phyloP scores from a whole-genome alignment of 2,888 invertebrate species.

The Gari tellinella region DNA sequence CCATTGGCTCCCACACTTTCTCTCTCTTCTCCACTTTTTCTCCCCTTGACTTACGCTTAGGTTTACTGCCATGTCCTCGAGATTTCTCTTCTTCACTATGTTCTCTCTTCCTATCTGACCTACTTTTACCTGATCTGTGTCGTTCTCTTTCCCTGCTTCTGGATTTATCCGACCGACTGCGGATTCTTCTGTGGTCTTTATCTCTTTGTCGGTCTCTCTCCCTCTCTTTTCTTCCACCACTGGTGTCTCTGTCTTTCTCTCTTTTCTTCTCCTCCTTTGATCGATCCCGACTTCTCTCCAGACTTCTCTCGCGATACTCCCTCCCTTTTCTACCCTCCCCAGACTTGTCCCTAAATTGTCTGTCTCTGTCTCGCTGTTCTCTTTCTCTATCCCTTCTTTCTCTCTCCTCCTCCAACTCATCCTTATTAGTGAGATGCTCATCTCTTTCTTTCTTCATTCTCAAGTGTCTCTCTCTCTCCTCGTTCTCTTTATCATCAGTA shows the following conservation, averaged over 20 bases:
- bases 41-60: slow-evolving; percentile 42
- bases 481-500: neutral
- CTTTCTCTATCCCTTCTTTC: slow-evolving; percentile 8
- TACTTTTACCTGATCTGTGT: slow-evolving; percentile 52
- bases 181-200: slow-evolving; percentile 25
- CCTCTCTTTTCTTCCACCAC: slow-evolving; percentile 9
- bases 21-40: slow-evolving; percentile 53
- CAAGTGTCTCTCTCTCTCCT: slow-evolving; percentile 13
- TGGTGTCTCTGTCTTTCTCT: slow-evolving; percentile 8
- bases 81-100: slow-evolving; percentile 45
- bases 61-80: slow-evolving; percentile 31
- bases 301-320: slow-evolving; percentile 16
- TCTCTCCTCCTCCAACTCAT: slow-evolving; percentile 40
- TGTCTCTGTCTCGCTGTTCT: slow-evolving; percentile 33
- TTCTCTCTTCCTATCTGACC: slow-evolving; percentile 40
- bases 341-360: slow-evolving; percentile 32
- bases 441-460: slow-evolving; percentile 35
- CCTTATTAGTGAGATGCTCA: slow-evolving; percentile 43
- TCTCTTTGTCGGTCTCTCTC: slow-evolving; percentile 36
- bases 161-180: slow-evolving; percentile 23
- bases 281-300: slow-evolving; percentile 18
- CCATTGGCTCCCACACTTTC: slow-evolving; percentile 63
- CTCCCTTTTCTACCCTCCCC: slow-evolving; percentile 28
- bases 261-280: slow-evolving; percentile 17
- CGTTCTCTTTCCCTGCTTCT: slow-evolving; percentile 36